These are phyloP conservation scores for Laticauda laticaudata DNA, from an alignment of 2,113 vertebrate genomes.

Conservation along the genomic window DNA sequence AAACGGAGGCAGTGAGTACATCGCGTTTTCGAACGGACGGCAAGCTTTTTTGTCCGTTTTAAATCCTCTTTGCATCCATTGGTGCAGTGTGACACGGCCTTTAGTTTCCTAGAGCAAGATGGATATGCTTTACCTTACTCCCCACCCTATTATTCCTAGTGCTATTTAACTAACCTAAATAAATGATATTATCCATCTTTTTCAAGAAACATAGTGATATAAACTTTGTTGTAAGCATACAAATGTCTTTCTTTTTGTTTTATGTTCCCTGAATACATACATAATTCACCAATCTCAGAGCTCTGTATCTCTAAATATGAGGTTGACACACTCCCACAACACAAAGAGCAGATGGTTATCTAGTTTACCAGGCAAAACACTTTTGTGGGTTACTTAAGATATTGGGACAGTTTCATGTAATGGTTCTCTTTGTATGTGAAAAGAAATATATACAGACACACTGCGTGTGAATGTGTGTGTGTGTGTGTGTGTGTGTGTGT, in stretches of 20 bases:
- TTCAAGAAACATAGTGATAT: not conserved
- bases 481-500: too few relatives aligned
- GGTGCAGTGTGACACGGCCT: too few relatives aligned
- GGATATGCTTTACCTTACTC: not conserved
- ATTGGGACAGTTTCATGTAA: constrained; percentile 25
- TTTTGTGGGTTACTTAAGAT: not conserved
- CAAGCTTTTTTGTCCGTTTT: too few relatives aligned
- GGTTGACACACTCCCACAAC: not conserved
- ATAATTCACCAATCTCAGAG: not conserved
- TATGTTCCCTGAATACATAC: not conserved
- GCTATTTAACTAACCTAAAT: not conserved
- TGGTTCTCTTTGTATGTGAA: not conserved
- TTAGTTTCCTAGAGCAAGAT: not conserved
- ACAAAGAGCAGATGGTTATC: not conserved
- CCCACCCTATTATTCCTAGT: not conserved
- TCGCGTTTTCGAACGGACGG: too few relatives aligned
- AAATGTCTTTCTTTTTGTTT: not conserved
- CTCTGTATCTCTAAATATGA: not conserved
- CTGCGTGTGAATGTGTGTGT: not conserved
- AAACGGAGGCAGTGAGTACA: too few relatives aligned
- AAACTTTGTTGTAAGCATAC: not conserved
- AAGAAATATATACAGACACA: constrained; percentile 8
- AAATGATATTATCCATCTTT: not conserved
- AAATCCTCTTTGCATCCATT: too few relatives aligned
- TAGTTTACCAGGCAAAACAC: not conserved